These are phyloP conservation scores for Limnephilus rhombicus DNA, from an alignment of 2,888 invertebrate species.

Conservation along the genomic window DNA sequence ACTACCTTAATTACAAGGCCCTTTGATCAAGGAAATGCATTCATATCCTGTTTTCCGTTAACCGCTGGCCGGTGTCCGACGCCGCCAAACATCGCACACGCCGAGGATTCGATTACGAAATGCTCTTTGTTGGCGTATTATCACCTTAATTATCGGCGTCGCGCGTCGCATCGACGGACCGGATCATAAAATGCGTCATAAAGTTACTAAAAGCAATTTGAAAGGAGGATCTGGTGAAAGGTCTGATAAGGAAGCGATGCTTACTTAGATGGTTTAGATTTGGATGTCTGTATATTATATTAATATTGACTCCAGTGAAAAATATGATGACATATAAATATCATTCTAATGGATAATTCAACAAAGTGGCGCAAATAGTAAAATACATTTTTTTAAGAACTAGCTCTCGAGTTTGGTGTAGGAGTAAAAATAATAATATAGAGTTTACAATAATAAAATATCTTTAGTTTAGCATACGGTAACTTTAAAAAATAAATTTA, in stretches of 20 bases:
- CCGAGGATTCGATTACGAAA: constrained; percentile 26
- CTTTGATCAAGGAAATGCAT: constrained; percentile 83
- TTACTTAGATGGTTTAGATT: not conserved
- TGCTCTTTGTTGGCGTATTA: constrained; percentile 32
- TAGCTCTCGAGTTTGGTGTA: no score
- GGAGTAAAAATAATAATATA: no score
- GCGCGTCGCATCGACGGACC: not conserved
- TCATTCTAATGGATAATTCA: no score
- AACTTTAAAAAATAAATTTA: no score
- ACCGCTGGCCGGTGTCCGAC: constrained; percentile 24
- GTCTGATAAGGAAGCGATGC: not conserved
- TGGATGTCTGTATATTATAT: no score
- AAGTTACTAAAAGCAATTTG: not conserved
- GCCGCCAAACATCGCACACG: not conserved
- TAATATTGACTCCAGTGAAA: no score
- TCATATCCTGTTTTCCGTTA: constrained; percentile 79
- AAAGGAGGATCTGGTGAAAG: not conserved
- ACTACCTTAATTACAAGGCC: constrained; percentile 81
- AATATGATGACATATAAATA: no score
- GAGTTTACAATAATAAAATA: no score
- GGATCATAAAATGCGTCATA: not conserved
- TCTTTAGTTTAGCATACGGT: no score
- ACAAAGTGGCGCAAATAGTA: no score
- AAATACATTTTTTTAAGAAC: no score
- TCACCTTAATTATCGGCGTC: constrained; percentile 8